Percentiles rank a stretch among this genome's conserved stretches.
phyloP scores from a whole-genome alignment of 2,797 vertebrate genomes.

The Gymnoscopelus braueri region DNA sequence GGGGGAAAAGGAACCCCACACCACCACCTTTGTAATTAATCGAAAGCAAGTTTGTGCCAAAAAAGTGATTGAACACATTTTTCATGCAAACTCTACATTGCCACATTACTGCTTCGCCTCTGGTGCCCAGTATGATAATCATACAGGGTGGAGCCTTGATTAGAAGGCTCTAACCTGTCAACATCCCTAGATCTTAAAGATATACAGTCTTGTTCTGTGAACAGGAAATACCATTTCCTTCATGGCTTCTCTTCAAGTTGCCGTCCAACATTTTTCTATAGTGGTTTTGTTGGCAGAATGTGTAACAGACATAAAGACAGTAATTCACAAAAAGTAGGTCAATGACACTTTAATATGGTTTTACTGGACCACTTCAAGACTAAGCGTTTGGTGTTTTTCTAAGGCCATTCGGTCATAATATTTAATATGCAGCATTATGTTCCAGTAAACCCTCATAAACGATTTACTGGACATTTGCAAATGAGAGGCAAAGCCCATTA shows the following conservation, averaged over 20 bases:
- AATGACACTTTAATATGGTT: constrained; percentile 36
- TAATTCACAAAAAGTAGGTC: constrained; percentile 12
- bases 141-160: constrained; percentile 11
- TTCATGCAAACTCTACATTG: not conserved
- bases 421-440: constrained; percentile 39
- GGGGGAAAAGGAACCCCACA: not conserved
- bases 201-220: not conserved
- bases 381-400: constrained; percentile 44
- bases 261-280: constrained; percentile 8
- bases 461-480: constrained; percentile 55
- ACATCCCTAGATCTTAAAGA: constrained; percentile 7
- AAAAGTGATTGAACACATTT: not conserved
- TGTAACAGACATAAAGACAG: constrained; percentile 18
- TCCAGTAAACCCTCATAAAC: constrained; percentile 53
- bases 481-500: constrained; percentile 16
- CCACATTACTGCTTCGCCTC: too few relatives aligned
- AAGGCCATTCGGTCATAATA: constrained; percentile 31
- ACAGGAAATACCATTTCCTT: constrained; percentile 3
- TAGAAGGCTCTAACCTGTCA: constrained; percentile 16
- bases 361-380: constrained; percentile 48
- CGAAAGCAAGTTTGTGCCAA: not conserved
- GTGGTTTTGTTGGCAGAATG: not conserved
- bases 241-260: constrained; percentile 17
- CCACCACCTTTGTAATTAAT: not conserved
- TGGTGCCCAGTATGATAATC: not conserved